Evolutionary conservation across 2,888 invertebrate species (phyloP).

Genomic region (Plagodis pulveraria): DNA sequence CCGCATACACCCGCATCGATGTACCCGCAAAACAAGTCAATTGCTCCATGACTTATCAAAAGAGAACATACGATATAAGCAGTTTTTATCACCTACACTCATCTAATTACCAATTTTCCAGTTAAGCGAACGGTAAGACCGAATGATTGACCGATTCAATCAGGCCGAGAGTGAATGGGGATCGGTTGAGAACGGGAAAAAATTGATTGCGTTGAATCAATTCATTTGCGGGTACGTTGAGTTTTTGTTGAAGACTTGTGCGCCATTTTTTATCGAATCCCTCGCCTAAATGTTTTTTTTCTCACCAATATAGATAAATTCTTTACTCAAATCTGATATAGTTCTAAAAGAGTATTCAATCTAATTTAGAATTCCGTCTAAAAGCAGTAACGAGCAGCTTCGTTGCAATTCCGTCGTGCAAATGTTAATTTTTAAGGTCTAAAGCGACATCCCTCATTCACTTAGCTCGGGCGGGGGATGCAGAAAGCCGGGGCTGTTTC

Average conservation of each 20-base stretch:
- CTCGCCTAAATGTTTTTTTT: slow-evolving; percentile 15
- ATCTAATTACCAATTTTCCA: slow-evolving; percentile 83
- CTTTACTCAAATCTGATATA: background rate
- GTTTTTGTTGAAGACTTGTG: slow-evolving; percentile 71
- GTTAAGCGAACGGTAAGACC: slow-evolving; percentile 78
- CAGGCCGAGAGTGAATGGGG: slow-evolving; percentile 68
- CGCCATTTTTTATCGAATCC: slow-evolving; percentile 49
- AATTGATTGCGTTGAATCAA: slow-evolving; percentile 78
- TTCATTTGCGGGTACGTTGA: slow-evolving; percentile 67
- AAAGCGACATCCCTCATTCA: slow-evolving; percentile 43
- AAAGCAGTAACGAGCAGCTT: slow-evolving; percentile 16
- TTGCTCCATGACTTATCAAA: slow-evolving; percentile 40
- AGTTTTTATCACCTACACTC: slow-evolving; percentile 70
- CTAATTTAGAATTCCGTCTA: slow-evolving; percentile 15
- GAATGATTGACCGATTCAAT: slow-evolving; percentile 81
- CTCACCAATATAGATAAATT: background rate
- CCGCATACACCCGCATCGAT: slow-evolving; percentile 23
- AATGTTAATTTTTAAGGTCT: slow-evolving; percentile 40
- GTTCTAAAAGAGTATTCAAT: slow-evolving; percentile 4
- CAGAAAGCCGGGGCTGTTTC: slow-evolving; percentile 55
- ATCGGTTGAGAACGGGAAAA: slow-evolving; percentile 61
- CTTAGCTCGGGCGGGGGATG: slow-evolving; percentile 42
- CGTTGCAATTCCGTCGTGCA: slow-evolving; percentile 31
- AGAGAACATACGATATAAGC: slow-evolving; percentile 46
- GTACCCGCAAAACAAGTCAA: slow-evolving; percentile 28